A percentile compares a stretch with the other conserved stretches of the same genome.
These are phyloP conservation scores for Andrena chrysosceles DNA, from an alignment of 2,888 invertebrate species.

Conservation along the genomic window DNA sequence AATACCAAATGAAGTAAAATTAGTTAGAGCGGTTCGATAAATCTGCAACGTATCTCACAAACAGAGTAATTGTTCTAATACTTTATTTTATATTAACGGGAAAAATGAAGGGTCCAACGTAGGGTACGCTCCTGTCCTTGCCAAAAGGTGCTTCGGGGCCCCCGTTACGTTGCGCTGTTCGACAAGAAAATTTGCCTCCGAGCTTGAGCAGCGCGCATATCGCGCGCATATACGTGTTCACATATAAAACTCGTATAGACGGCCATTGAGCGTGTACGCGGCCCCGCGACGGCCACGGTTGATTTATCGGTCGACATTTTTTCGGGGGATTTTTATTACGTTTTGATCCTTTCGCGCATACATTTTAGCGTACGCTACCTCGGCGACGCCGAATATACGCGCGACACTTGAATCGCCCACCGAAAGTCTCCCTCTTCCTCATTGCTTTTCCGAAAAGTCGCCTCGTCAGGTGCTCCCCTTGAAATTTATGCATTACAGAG, in stretches of 20 bases:
- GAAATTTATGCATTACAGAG: neutral
- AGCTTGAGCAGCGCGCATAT: slow-evolving; percentile 62
- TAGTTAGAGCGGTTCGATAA: no score
- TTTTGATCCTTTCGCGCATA: slow-evolving; percentile 76
- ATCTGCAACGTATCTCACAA: no score
- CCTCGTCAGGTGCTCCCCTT: neutral
- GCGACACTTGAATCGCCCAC: slow-evolving; percentile 26
- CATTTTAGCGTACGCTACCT: slow-evolving; percentile 52
- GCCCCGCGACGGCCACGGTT: slow-evolving; percentile 52
- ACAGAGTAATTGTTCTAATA: no score
- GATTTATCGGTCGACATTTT: slow-evolving; percentile 82
- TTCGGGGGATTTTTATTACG: slow-evolving; percentile 78
- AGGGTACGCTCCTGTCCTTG: slow-evolving; percentile 51
- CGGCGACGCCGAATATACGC: neutral
- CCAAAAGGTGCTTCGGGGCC: slow-evolving; percentile 56
- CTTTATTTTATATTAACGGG: neutral
- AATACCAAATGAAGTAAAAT: no score
- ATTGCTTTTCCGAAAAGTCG: slow-evolving; percentile 30
- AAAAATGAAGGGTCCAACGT: slow-evolving; percentile 14
- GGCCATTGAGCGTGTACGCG: slow-evolving; percentile 10
- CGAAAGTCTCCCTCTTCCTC: slow-evolving; percentile 20
- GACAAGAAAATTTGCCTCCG: slow-evolving; percentile 79
- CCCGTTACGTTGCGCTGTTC: slow-evolving; percentile 70
- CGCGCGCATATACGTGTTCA: slow-evolving; percentile 50
- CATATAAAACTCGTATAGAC: slow-evolving; percentile 42